Base-by-base conservation (phyloP, 1,140 invertebrate genomes). In the Agrypnia vestita region DNA sequence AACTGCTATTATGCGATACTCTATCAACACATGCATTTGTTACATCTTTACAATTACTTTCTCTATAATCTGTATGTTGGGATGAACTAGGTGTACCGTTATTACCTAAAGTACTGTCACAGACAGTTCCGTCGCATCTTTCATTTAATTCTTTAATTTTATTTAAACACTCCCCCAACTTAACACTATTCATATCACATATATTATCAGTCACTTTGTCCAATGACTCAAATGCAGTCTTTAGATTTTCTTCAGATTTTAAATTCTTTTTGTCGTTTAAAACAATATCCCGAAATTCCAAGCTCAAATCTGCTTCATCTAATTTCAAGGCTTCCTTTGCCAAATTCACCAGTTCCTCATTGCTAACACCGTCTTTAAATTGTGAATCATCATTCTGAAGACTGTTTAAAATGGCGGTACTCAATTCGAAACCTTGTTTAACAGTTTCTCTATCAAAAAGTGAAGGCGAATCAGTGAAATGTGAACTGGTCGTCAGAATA, bases 401-500 rank as follows among this genome's bases (percentile, higher is more conserved):
- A 15, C 67, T 71, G 46, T 71, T 47, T n/a, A 71, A 25, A 21
- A 71, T 46, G 0, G 67, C 67, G 4, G 9, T 25, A 12, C 67
- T 3, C 15, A 76, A 46, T 11, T 64, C 61, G 4, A 67, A 13
- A 53, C 46, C 62, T 43, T 77, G 59, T 25, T 77, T 61, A 15
- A 64, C 67, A 15, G 19, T 64, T 71, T 71, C 49, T 12, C 21
- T 17, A 15, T 78, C 76, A 13, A 71, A 78, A n/a, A 71, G 55
- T 11, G 19, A 19, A 0, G 67, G 76, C 15, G 81, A 78, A 47
- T 83, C 77, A 25, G 71, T 83, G 21, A 81, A 83, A 55, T 83
- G 76, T 4, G 79, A 83, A 61, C 76, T 80, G 13, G 76, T n/a
- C 8, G 79, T 77, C 82, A 90, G 84, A 4, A 88, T 88, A 19